phyloP scores from a whole-genome alignment of 2,888 invertebrate genomes.

The Petrolisthes manimaculis region DNA sequence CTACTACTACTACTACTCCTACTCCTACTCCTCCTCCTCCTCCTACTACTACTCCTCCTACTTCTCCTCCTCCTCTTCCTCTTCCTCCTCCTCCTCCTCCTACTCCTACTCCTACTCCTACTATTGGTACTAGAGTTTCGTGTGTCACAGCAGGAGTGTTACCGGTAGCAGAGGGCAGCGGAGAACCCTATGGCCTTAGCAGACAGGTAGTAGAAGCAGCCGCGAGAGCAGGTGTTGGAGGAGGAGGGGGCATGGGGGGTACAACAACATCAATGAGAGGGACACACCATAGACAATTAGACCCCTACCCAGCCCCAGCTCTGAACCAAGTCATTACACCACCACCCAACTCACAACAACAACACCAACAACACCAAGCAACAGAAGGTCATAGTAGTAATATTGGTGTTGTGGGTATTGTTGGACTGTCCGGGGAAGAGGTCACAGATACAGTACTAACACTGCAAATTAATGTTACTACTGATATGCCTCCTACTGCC shows the following conservation, averaged over 20 bases:
- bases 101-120: no score
- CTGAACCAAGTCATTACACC: constrained; percentile 58
- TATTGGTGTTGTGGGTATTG: no score
- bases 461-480: constrained; percentile 19
- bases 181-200: constrained; percentile 64
- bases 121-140: not conserved
- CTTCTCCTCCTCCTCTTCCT: no score
- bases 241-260: constrained; percentile 9
- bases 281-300: constrained; percentile 25
- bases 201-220: constrained; percentile 64
- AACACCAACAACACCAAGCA: no score
- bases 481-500: not conserved
- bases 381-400: no score
- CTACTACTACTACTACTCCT: no score
- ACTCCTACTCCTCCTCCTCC: no score
- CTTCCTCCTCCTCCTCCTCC: no score
- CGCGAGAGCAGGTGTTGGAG: constrained; percentile 51
- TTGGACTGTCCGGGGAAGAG: not conserved
- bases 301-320: constrained; percentile 58
- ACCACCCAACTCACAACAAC: not conserved
- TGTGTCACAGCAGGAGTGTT: constrained; percentile 43
- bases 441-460: not conserved
- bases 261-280: not conserved
- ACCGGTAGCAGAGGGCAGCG: constrained; percentile 60
- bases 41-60: no score